Evolutionary conservation across 1,140 invertebrate species (phyloP).

Genomic region (Periplaneta americana): DNA sequence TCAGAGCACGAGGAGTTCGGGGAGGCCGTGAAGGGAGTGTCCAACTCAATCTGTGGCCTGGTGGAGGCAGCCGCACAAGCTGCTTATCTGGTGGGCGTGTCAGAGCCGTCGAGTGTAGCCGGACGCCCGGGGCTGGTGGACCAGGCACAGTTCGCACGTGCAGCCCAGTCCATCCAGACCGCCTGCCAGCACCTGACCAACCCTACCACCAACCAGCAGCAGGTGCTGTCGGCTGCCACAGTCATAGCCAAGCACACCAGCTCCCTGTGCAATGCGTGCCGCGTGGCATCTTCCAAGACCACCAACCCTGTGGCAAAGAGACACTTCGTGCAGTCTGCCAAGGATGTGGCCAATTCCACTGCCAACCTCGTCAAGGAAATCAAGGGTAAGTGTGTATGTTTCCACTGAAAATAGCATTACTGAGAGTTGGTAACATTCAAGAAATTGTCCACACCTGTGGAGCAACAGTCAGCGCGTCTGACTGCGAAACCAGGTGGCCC

Average conservation of each 20-base stretch:
- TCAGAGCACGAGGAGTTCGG: constrained; percentile 84
- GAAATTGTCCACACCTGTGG: no score
- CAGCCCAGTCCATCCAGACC: constrained; percentile 81
- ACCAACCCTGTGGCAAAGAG: constrained; percentile 89
- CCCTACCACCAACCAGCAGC: constrained; percentile 72
- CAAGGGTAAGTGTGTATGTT: constrained; percentile 61
- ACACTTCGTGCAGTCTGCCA: constrained; percentile 96
- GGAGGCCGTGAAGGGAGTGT: constrained; percentile 77
- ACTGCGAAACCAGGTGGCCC: no score
- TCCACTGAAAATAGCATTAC: no score
- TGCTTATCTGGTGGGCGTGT: constrained; percentile 89
- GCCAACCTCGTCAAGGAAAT: constrained; percentile 92
- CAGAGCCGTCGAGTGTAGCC: constrained; percentile 86
- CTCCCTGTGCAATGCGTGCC: constrained; percentile 90
- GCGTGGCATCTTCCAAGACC: constrained; percentile 86
- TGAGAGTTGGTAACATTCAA: no score
- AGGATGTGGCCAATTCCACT: constrained; percentile 95
- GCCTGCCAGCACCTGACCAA: constrained; percentile 79
- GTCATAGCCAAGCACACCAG: constrained; percentile 95
- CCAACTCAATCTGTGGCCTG: constrained; percentile 82
- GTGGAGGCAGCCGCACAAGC: constrained; percentile 93
- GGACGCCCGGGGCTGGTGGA: constrained; percentile 88
- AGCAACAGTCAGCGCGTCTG: no score
- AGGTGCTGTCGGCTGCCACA: constrained; percentile 86
- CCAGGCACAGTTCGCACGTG: constrained; percentile 81